Percentiles rank a stretch among this genome's conserved stretches.
phyloP scores from a whole-genome alignment of 2,797 vertebrate genomes.

The Danio albolineatus region DNA sequence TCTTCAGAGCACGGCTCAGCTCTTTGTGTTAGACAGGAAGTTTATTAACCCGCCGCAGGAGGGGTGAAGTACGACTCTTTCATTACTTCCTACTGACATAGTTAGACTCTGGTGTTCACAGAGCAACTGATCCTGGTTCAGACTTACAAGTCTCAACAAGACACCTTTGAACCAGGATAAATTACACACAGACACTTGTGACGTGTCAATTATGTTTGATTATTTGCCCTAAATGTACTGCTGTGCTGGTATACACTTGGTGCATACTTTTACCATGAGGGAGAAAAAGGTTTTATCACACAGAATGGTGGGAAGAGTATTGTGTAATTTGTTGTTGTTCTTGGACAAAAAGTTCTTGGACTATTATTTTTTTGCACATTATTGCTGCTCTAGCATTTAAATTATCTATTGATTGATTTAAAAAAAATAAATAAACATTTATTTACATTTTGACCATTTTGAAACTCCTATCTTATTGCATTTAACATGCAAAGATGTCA shows the following conservation, averaged over 20 bases:
- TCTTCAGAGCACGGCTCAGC: constrained; percentile 15
- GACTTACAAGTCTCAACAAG: neutral
- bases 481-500: neutral
- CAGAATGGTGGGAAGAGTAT: constrained; percentile 20
- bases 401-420: constrained; percentile 12
- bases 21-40: constrained; percentile 43
- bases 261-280: neutral
- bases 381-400: neutral
- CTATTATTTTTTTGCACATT: constrained; percentile 5
- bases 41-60: constrained; percentile 22
- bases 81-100: constrained; percentile 42
- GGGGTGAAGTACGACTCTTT: constrained; percentile 10
- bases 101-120: constrained; percentile 8
- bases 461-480: neutral
- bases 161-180: neutral
- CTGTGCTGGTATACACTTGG: neutral
- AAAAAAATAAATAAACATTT: too few species aligned
- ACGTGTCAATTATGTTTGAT: neutral
- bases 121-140: neutral
- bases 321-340: constrained; percentile 13
- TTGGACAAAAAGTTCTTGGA: too few species aligned
- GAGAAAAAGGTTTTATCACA: neutral
- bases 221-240: neutral
- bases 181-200: neutral
- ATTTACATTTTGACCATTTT: neutral